Conservation (phyloP, 2,113 vertebrate genomes). For the Dasypus novemcinctus region DNA sequence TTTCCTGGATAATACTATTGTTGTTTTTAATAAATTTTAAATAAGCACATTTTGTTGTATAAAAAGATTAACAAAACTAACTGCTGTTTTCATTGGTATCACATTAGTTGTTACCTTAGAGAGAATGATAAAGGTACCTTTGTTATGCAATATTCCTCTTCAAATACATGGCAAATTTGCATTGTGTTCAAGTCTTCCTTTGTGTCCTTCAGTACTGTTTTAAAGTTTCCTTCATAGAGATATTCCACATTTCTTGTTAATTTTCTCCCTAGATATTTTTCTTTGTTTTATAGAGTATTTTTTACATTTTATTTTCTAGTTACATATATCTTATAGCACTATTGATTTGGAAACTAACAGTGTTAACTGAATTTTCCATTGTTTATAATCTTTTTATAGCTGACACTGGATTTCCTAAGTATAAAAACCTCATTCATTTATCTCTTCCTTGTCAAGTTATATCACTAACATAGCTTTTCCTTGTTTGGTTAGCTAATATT, state of each 20-base stretch:
- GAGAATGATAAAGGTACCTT: background rate
- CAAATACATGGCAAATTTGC: background rate
- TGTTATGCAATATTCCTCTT: background rate
- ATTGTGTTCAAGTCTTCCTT: background rate
- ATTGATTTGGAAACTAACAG: background rate
- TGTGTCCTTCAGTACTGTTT: background rate
- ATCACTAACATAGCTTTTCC: background rate
- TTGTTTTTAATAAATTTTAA: background rate
- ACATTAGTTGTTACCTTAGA: background rate
- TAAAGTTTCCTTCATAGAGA: background rate
- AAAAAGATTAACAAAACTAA: background rate
- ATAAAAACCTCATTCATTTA: background rate
- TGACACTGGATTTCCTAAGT: background rate
- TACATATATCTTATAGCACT: background rate
- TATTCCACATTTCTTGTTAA: background rate
- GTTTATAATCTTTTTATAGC: background rate
- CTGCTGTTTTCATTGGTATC: background rate
- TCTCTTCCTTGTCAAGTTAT: background rate
- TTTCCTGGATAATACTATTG: background rate
- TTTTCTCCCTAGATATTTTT: background rate
- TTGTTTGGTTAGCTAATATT: background rate
- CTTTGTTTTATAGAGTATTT: background rate
- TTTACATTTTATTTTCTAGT: background rate
- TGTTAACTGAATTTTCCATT: background rate
- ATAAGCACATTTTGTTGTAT: background rate